phyloP scores from a whole-genome alignment of 2,113 vertebrate genomes.

The Istiophorus platypterus region DNA sequence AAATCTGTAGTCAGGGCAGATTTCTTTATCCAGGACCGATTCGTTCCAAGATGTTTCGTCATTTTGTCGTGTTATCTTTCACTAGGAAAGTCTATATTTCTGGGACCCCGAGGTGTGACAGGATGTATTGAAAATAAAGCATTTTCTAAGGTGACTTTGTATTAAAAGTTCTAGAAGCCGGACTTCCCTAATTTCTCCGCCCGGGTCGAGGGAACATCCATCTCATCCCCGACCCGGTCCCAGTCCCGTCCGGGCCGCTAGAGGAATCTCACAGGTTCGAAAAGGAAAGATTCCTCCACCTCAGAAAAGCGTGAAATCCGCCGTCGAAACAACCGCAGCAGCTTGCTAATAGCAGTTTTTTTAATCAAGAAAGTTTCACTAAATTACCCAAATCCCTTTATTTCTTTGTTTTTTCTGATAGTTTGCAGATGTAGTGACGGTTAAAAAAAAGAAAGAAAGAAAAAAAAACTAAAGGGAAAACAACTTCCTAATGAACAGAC shows the following conservation, averaged over 20 bases:
- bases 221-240: too few species aligned
- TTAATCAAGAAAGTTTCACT: conserved; percentile 16
- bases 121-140: not conserved
- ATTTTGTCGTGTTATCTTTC: too few species aligned
- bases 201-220: conserved; percentile 21
- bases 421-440: not conserved
- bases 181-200: not conserved
- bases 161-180: not conserved
- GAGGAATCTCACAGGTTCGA: not conserved
- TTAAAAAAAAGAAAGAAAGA: not conserved
- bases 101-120: not conserved
- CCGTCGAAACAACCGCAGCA: not conserved
- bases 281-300: not conserved
- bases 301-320: not conserved
- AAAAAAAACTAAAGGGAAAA: too few species aligned
- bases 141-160: not conserved
- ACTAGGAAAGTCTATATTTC: not conserved
- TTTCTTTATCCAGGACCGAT: too few species aligned
- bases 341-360: conserved; percentile 15
- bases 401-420: not conserved
- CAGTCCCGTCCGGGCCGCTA: not conserved
- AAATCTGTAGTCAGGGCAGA: too few species aligned
- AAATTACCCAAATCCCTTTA: conserved; percentile 1
- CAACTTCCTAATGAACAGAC: not conserved
- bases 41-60: too few species aligned